Percentiles rank a stretch among this genome's conserved stretches.
These are phyloP conservation scores for Varecia variegata DNA, from an alignment of 2,797 vertebrate species.

Conservation along the genomic window DNA sequence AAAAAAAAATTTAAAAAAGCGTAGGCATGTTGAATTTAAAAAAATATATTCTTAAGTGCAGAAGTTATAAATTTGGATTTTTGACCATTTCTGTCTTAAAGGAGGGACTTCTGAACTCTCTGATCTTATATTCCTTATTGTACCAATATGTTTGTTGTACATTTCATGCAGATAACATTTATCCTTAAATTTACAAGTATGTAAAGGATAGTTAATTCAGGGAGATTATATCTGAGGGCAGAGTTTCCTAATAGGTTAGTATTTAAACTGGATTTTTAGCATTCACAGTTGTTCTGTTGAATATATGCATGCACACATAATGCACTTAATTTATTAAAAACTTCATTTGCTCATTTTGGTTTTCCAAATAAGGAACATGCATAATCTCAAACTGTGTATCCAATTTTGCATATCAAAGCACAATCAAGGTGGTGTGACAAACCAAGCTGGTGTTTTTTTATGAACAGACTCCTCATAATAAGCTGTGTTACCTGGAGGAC, in stretches of 20 bases:
- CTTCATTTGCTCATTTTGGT: constrained; percentile 50
- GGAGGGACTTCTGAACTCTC: neutral
- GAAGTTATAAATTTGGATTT: neutral
- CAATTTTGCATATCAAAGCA: constrained; percentile 52
- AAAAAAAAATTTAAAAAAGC: neutral
- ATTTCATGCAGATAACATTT: neutral
- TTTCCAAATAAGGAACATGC: constrained; percentile 67
- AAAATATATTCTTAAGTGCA: neutral
- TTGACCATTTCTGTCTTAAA: neutral
- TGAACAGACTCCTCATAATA: constrained; percentile 79
- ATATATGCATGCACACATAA: constrained; percentile 78
- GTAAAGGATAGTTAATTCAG: constrained; percentile 46
- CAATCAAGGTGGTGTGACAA: constrained; percentile 77
- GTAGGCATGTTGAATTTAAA: neutral
- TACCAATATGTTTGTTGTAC: neutral
- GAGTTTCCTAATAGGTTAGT: neutral
- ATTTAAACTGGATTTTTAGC: neutral
- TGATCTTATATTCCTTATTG: constrained; percentile 1
- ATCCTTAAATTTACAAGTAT: constrained; percentile 54
- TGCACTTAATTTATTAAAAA: constrained; percentile 7
- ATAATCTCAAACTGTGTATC: constrained; percentile 20
- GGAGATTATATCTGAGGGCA: neutral
- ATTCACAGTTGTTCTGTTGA: neutral
- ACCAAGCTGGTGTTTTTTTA: constrained; percentile 79
- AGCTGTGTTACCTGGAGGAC: constrained; percentile 92